phyloP scores from a whole-genome alignment of 2,888 invertebrate genomes.

The Ophion costatus region DNA sequence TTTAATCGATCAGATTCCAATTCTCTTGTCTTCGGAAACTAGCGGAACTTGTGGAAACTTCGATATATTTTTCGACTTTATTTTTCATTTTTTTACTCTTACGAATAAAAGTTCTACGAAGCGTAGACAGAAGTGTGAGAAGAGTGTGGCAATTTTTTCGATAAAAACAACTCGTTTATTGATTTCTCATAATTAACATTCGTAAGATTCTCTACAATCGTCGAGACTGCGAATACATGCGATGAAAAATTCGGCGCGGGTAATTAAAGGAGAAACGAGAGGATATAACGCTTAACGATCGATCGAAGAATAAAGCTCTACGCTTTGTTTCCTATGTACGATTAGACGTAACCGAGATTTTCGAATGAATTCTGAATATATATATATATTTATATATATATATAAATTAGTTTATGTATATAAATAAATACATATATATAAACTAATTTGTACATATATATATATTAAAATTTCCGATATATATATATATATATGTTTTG shows the following conservation, averaged over 20 bases:
- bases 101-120: no score
- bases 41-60: no score
- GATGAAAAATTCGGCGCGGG: background rate
- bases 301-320: conserved; percentile 26
- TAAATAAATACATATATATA: background rate
- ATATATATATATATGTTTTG: background rate
- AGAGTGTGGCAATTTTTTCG: conserved; percentile 8
- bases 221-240: conserved; percentile 10
- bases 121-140: background rate
- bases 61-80: background rate
- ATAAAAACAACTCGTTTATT: conserved; percentile 62
- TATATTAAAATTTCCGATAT: no score
- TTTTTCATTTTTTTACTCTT: background rate
- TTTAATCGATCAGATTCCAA: no score
- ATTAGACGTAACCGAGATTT: background rate
- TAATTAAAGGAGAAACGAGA: conserved; percentile 23
- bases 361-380: background rate
- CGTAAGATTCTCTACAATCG: conserved; percentile 35
- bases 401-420: no score
- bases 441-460: background rate
- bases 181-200: conserved; percentile 51
- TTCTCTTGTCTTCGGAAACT: no score
- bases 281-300: background rate
- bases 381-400: no score
- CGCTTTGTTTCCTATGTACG: conserved; percentile 3